phyloP scores from a whole-genome alignment of 2,888 invertebrate genomes.

The Agriopis marginaria region DNA sequence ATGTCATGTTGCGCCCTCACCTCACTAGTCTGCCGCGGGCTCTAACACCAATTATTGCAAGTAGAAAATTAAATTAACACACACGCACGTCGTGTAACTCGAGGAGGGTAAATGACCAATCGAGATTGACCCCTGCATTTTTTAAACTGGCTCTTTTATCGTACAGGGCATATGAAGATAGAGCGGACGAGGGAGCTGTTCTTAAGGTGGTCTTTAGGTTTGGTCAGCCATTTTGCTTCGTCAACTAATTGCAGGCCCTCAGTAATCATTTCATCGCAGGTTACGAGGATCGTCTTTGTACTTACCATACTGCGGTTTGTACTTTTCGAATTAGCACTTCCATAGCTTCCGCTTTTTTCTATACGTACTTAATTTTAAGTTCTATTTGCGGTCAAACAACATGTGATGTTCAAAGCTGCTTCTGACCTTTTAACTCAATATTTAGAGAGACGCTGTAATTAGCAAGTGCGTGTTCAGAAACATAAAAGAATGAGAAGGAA shows the following conservation, averaged over 20 bases:
- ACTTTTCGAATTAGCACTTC: conserved; percentile 85
- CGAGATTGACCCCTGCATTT: conserved; percentile 50
- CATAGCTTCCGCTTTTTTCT: conserved; percentile 72
- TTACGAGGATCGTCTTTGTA: conserved; percentile 73
- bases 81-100: conserved; percentile 76
- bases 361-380: conserved; percentile 67
- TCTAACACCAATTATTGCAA: conserved; percentile 77
- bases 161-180: conserved; percentile 3
- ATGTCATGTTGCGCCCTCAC: conserved; percentile 63
- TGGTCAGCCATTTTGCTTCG: conserved; percentile 83
- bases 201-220: conserved; percentile 52
- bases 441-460: conserved; percentile 28
- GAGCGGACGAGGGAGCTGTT: conserved; percentile 37
- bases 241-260: conserved; percentile 77
- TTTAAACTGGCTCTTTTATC: conserved; percentile 47
- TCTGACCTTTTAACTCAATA: conserved; percentile 39
- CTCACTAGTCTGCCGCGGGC: conserved; percentile 56
- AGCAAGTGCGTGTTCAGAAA: conserved; percentile 39
- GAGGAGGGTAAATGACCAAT: conserved; percentile 68
- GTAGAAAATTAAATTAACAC: conserved; percentile 85
- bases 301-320: conserved; percentile 80
- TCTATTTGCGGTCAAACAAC: conserved; percentile 64
- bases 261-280: conserved; percentile 79
- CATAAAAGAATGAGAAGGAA: conserved; percentile 51
- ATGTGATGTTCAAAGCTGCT: conserved; percentile 48